Conservation (phyloP, 1,140 invertebrate species). For the Drosophila parvula region DNA sequence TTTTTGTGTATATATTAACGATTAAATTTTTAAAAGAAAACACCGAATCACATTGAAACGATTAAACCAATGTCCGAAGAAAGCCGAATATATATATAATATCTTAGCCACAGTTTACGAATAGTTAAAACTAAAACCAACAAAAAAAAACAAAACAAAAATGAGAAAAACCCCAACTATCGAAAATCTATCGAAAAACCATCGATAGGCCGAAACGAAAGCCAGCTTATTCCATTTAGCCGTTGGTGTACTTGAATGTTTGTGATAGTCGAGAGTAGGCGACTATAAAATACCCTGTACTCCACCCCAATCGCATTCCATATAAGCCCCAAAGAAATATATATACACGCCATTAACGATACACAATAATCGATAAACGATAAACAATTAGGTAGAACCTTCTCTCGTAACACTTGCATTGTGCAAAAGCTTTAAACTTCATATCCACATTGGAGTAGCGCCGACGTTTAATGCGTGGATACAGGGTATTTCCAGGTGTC, state of each 20-base stretch:
- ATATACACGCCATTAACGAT: neutral
- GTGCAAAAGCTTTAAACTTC: slow-evolving; percentile 45
- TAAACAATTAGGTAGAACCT: slow-evolving; percentile 16
- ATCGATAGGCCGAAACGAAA: slow-evolving; percentile 4
- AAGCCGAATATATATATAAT: slow-evolving; percentile 4
- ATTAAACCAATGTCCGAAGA: slow-evolving; percentile 42
- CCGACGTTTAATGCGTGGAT: slow-evolving; percentile 27
- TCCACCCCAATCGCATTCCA: slow-evolving; percentile 28
- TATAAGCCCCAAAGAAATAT: neutral
- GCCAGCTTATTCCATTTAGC: slow-evolving; percentile 38
- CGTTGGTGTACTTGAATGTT: slow-evolving; percentile 33
- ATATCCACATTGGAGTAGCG: slow-evolving; percentile 38
- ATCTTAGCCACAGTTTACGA: slow-evolving; percentile 43
- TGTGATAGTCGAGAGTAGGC: slow-evolving; percentile 46
- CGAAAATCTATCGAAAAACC: neutral
- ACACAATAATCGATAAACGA: neutral
- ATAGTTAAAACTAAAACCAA: slow-evolving; percentile 30
- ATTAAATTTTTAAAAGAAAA: slow-evolving; percentile 63
- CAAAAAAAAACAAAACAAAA: too few species aligned
- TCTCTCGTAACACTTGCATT: slow-evolving; percentile 27
- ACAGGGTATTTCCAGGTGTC: slow-evolving; percentile 49
- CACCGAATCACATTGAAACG: slow-evolving; percentile 30
- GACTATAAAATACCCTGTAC: slow-evolving; percentile 58
- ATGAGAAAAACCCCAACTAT: neutral
- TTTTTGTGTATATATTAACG: slow-evolving; percentile 76